phyloP scores from a whole-genome alignment of 2,113 vertebrate species.

The Lanius ludovicianus region DNA sequence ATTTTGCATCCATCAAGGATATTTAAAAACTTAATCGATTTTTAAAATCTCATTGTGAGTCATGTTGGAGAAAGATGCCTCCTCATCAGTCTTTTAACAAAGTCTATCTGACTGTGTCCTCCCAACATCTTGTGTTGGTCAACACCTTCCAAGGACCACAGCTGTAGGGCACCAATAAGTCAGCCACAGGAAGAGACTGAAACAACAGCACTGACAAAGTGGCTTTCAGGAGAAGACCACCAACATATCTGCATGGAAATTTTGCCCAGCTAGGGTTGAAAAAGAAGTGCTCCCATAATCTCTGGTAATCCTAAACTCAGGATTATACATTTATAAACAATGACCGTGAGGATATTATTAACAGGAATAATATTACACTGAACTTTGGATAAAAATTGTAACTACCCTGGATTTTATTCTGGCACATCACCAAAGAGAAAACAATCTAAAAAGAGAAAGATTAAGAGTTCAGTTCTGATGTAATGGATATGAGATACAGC shows the following conservation, averaged over 20 bases:
- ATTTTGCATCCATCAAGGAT: background rate
- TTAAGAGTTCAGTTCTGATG: background rate
- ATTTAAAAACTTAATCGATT: background rate
- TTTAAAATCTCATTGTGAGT: background rate
- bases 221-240: background rate
- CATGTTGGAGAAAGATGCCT: background rate
- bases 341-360: background rate
- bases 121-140: background rate
- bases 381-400: background rate
- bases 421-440: background rate
- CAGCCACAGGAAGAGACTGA: background rate
- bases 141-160: background rate
- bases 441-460: background rate
- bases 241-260: background rate
- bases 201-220: fast-evolving
- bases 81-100: background rate
- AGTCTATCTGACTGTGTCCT: background rate
- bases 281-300: background rate
- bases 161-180: background rate
- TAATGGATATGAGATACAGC: background rate
- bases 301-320: background rate
- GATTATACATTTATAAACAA: background rate
- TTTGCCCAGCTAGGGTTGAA: background rate
- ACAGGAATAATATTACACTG: background rate
- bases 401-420: background rate